Conservation (phyloP, 2,888 invertebrate species). For the Lydus trimaculatus region DNA sequence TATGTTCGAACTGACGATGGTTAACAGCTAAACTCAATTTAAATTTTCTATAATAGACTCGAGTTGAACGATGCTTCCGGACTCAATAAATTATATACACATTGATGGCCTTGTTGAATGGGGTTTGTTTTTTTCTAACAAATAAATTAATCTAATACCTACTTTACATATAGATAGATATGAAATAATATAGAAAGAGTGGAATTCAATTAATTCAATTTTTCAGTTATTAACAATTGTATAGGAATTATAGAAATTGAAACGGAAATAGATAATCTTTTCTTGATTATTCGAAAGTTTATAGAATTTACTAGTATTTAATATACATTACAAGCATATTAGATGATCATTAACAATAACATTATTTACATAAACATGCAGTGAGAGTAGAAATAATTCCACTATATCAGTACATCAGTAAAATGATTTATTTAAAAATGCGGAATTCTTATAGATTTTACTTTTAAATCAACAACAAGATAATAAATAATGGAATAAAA, state of each 20-base stretch:
- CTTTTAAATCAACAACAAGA: no score
- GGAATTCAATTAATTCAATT: background rate
- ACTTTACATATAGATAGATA: no score
- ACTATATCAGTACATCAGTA: no score
- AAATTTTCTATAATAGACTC: constrained; percentile 4
- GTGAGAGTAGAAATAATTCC: no score
- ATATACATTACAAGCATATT: no score
- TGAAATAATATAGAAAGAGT: background rate
- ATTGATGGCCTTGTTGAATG: background rate
- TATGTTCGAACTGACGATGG: background rate
- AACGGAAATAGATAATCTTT: background rate
- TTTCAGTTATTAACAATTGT: background rate
- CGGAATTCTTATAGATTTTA: no score
- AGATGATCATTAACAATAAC: no score
- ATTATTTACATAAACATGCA: no score
- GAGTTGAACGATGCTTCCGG: constrained; percentile 4
- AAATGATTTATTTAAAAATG: no score
- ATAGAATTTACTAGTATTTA: no score
- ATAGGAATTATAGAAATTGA: background rate
- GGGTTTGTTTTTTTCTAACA: background rate
- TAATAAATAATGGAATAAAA: no score
- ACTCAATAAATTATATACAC: constrained; percentile 3
- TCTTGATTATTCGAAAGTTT: background rate
- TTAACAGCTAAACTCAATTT: background rate
- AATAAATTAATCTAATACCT: no score